Percentiles rank a stretch among this genome's conserved stretches.
Evolutionary conservation across 1,140 invertebrate genomes (phyloP).

Genomic region (Caenorhabditis briggsae): DNA sequence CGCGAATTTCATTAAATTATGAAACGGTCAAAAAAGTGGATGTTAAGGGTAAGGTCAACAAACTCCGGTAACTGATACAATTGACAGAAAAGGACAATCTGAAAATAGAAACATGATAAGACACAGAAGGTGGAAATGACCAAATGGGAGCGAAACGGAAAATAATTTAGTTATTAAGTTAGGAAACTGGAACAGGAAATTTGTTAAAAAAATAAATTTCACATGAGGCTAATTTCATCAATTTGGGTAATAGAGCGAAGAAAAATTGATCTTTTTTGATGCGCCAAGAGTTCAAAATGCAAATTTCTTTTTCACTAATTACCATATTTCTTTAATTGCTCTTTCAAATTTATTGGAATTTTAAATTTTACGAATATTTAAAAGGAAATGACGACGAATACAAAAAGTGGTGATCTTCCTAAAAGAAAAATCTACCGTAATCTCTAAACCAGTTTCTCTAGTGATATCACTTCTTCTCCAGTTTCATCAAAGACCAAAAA

Average conservation of each 20-base stretch:
- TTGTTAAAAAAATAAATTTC: too few species aligned
- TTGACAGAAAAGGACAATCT: background rate
- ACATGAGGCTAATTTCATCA: too few species aligned
- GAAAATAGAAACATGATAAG: background rate
- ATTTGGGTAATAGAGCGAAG: too few species aligned
- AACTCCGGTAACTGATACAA: background rate
- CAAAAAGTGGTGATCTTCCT: background rate
- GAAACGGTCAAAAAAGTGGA: background rate
- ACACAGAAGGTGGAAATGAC: background rate
- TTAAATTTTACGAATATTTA: background rate
- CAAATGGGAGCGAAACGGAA: too few species aligned
- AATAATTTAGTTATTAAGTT: too few species aligned
- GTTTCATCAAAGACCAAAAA: background rate
- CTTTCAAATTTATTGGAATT: background rate
- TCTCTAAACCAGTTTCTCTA: background rate
- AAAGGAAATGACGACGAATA: background rate
- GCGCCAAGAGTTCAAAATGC: conserved; percentile 1
- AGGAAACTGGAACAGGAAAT: too few species aligned
- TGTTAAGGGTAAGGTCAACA: too few species aligned
- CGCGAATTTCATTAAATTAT: too few species aligned
- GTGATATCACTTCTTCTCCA: background rate
- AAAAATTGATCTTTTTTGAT: background rate
- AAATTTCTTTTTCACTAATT: conserved; percentile 17
- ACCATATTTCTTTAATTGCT: background rate
- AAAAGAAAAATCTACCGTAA: background rate